Conservation (phyloP, 2,113 vertebrate species). For the Equus przewalskii region DNA sequence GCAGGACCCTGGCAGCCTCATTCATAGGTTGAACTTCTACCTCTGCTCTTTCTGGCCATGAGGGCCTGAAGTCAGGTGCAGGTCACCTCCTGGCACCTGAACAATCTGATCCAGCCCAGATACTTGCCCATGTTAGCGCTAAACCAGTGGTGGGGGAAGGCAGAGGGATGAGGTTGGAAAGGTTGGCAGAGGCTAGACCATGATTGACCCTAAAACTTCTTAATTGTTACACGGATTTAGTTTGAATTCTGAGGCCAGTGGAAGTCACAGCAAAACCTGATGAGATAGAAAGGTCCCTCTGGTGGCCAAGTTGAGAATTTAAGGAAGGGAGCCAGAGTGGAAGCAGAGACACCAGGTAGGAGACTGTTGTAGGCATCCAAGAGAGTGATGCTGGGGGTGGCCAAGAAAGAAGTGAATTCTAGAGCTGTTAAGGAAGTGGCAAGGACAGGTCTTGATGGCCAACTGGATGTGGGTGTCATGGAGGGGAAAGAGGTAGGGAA, state of each 20-base stretch:
- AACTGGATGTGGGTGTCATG: background rate
- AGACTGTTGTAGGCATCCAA: background rate
- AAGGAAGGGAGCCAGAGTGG: background rate
- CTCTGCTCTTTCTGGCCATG: background rate
- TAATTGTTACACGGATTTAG: background rate
- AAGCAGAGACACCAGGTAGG: background rate
- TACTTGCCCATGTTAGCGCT: background rate
- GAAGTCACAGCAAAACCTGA: background rate
- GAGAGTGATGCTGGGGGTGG: background rate
- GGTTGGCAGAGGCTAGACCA: background rate
- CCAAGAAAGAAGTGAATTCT: background rate
- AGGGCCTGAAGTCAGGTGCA: background rate
- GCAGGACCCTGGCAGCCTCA: background rate
- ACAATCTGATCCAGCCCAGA: background rate
- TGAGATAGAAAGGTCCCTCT: conserved; percentile 32
- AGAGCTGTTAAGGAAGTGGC: background rate
- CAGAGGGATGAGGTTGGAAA: background rate
- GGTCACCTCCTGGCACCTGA: background rate
- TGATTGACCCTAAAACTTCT: background rate
- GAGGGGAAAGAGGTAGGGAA: accelerated
- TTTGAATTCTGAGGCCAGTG: background rate
- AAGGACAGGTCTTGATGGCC: background rate
- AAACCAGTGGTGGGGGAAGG: background rate
- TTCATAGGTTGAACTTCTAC: background rate
- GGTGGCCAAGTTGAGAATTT: conserved; percentile 54